phyloP scores from a whole-genome alignment of 2,888 invertebrate species.

The Panorpa germanica region DNA sequence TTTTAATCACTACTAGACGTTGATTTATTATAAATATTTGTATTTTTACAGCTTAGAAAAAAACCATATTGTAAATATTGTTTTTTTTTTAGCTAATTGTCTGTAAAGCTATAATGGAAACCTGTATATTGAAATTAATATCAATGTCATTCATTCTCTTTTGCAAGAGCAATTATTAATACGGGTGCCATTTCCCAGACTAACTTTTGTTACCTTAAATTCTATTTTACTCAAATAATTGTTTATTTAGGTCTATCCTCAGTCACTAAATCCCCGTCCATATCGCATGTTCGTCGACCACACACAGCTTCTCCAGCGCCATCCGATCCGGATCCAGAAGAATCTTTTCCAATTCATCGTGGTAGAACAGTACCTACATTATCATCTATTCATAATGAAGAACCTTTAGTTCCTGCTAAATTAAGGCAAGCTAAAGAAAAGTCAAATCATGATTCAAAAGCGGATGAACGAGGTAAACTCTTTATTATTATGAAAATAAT shows the following conservation, averaged over 20 bases:
- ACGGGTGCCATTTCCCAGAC: too few species aligned
- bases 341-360: constrained; percentile 67
- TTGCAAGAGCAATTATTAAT: too few species aligned
- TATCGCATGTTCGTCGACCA: constrained; percentile 20
- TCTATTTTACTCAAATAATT: constrained; percentile 11
- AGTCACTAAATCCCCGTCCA: constrained; percentile 33
- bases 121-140: too few species aligned
- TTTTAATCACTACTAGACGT: too few species aligned
- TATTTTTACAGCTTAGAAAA: too few species aligned
- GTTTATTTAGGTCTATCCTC: constrained; percentile 13
- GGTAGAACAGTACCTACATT: constrained; percentile 62
- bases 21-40: too few species aligned
- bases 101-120: too few species aligned
- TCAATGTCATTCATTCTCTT: too few species aligned
- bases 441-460: constrained; percentile 39
- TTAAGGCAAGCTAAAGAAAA: constrained; percentile 41
- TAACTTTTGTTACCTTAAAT: too few species aligned
- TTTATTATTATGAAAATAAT: neutral
- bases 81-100: too few species aligned
- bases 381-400: constrained; percentile 36
- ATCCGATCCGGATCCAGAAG: constrained; percentile 27
- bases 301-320: constrained; percentile 18
- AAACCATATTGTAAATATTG: too few species aligned
- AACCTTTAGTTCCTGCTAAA: constrained; percentile 35
- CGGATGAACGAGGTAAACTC: constrained; percentile 42